Percentiles rank a stretch among this genome's conserved stretches.
phyloP scores from a whole-genome alignment of 2,888 invertebrate genomes.

The Pecten maximus region DNA sequence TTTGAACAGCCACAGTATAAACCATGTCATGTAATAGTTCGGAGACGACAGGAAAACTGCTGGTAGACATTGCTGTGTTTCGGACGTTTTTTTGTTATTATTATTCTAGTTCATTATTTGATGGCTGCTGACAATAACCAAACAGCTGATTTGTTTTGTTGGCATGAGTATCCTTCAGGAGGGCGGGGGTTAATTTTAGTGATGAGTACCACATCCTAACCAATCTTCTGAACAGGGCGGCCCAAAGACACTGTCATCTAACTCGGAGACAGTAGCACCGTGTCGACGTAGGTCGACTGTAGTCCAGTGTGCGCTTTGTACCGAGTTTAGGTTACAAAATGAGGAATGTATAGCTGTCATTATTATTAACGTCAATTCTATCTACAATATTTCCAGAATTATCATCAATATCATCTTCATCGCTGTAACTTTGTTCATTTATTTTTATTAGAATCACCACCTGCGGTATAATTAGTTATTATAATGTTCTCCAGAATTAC shows the following conservation, averaged over 20 bases:
- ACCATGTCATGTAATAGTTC: no score
- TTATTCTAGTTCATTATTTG: neutral
- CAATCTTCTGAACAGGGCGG: neutral
- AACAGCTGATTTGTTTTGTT: neutral
- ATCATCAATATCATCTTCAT: constrained; percentile 14
- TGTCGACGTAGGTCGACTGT: neutral
- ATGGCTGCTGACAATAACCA: neutral
- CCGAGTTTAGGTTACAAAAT: neutral
- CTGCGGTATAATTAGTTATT: constrained; percentile 10
- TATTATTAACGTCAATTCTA: neutral
- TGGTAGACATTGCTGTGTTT: no score
- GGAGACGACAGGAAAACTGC: no score
- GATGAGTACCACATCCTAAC: neutral
- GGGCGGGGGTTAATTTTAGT: neutral
- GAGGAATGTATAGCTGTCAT: constrained; percentile 4
- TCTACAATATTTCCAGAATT: neutral
- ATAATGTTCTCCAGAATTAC: neutral
- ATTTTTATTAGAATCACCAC: constrained; percentile 22
- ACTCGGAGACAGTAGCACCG: neutral
- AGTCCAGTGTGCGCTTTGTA: constrained; percentile 5
- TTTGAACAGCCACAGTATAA: no score
- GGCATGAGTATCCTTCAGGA: neutral
- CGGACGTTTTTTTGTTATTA: no score
- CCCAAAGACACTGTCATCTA: neutral
- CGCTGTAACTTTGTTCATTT: neutral